Conservation (phyloP, 1,140 invertebrate species). For the Prorops nasuta region DNA sequence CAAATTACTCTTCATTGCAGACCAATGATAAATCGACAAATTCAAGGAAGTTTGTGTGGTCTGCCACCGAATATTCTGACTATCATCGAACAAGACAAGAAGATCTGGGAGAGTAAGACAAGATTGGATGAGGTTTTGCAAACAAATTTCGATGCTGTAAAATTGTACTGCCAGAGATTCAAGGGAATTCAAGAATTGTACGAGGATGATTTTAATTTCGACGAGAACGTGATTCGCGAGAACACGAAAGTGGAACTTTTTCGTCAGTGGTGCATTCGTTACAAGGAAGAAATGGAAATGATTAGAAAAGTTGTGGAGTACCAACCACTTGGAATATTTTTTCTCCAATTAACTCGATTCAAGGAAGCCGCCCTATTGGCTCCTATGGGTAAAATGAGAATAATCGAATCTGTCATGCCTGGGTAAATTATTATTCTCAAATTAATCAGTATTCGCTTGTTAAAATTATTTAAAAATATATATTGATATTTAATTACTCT, state of each 20-base stretch:
- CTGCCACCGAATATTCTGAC: conserved; percentile 64
- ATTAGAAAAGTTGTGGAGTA: conserved; percentile 64
- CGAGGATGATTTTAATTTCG: conserved; percentile 66
- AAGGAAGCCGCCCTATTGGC: conserved; percentile 69
- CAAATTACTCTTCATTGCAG: conserved; percentile 61
- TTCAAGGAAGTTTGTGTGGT: conserved; percentile 67
- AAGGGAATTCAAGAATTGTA: conserved; percentile 67
- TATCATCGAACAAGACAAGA: conserved; percentile 66
- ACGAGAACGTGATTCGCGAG: conserved; percentile 56
- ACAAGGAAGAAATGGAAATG: conserved; percentile 60
- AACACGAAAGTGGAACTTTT: conserved; percentile 58
- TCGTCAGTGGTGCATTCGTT: conserved; percentile 61
- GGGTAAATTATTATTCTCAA: conserved; percentile 38
- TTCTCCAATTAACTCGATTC: conserved; percentile 68
- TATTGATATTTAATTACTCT: too few species aligned
- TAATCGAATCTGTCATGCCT: conserved; percentile 60
- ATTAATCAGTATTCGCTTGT: too few species aligned
- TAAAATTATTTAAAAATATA: too few species aligned
- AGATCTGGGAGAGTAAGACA: conserved; percentile 57
- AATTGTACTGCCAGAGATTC: conserved; percentile 68
- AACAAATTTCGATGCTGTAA: conserved; percentile 62
- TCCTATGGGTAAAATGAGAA: conserved; percentile 65
- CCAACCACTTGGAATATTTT: conserved; percentile 67
- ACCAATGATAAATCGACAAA: conserved; percentile 72
- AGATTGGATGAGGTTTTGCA: conserved; percentile 59